phyloP scores from a whole-genome alignment of 1,140 invertebrate genomes.

The Zaprionus taronus region DNA sequence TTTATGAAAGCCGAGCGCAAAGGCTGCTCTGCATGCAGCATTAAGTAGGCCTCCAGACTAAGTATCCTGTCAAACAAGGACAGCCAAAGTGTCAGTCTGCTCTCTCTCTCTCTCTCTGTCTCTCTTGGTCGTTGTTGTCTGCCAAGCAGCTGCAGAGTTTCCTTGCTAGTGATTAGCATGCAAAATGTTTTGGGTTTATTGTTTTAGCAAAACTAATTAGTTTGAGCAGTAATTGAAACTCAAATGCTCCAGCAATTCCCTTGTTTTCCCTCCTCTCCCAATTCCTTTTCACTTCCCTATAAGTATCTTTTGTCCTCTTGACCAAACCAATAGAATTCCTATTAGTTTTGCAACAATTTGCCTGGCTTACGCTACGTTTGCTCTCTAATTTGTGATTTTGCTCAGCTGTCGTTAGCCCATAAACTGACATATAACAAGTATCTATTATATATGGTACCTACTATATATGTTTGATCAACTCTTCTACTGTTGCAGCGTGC shows the following conservation, averaged over 20 bases:
- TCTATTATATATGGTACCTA: neutral
- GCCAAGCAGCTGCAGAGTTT: constrained; percentile 63
- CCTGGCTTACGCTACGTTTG: constrained; percentile 7
- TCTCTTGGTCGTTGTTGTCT: neutral
- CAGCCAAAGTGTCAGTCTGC: neutral
- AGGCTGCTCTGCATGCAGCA: constrained; percentile 49
- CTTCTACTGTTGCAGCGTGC: no score
- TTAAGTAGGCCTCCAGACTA: constrained; percentile 57
- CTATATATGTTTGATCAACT: neutral
- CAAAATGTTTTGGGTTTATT: constrained; percentile 66
- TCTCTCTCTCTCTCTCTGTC: neutral
- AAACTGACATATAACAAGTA: neutral
- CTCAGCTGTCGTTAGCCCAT: neutral
- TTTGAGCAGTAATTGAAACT: constrained; percentile 77
- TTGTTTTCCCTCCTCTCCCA: neutral
- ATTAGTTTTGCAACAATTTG: constrained; percentile 28
- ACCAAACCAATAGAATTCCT: constrained; percentile 8
- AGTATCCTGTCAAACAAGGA: constrained; percentile 24
- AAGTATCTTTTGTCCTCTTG: neutral
- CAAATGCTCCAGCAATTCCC: constrained; percentile 12
- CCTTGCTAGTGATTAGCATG: constrained; percentile 66
- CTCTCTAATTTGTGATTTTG: constrained; percentile 3
- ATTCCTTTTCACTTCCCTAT: no score
- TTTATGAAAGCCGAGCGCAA: constrained; percentile 59
- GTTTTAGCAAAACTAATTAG: constrained; percentile 79